phyloP scores from a whole-genome alignment of 1,140 invertebrate species.

The Cephus cinctus region DNA sequence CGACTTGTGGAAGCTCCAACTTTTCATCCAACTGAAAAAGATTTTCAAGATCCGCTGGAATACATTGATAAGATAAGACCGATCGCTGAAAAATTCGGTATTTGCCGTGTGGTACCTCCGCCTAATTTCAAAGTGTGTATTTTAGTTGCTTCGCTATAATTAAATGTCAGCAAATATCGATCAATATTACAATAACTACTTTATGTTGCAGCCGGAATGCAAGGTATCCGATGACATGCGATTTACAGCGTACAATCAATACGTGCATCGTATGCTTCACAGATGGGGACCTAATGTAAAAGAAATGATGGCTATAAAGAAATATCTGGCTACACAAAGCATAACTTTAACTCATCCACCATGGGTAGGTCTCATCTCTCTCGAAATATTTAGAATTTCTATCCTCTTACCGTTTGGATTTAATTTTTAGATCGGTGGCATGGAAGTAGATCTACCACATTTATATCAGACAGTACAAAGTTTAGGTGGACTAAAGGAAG shows the following conservation, averaged over 20 bases:
- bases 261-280: constrained; percentile 84
- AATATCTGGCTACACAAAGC: constrained; percentile 77
- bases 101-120: constrained; percentile 89
- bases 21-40: constrained; percentile 79
- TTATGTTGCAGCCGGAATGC: constrained; percentile 70
- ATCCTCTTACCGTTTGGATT: constrained; percentile 4
- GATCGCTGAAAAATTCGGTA: constrained; percentile 79
- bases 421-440: constrained; percentile 72
- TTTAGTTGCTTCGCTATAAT: constrained; percentile 10
- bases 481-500: constrained; percentile 83
- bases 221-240: constrained; percentile 81
- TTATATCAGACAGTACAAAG: constrained; percentile 84
- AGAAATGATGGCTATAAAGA: constrained; percentile 83
- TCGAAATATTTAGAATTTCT: neutral
- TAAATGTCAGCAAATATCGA: constrained; percentile 1
- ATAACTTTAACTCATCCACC: constrained; percentile 75
- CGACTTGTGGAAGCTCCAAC: constrained; percentile 78
- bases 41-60: constrained; percentile 87
- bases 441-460: constrained; percentile 86
- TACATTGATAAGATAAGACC: constrained; percentile 85
- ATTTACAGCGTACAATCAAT: constrained; percentile 90
- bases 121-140: constrained; percentile 70
- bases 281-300: constrained; percentile 88
- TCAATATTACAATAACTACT: constrained; percentile 9
- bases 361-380: constrained; percentile 60